These are phyloP conservation scores for Psittacula derbiana DNA, from an alignment of 2,797 vertebrate species.

Conservation along the genomic window DNA sequence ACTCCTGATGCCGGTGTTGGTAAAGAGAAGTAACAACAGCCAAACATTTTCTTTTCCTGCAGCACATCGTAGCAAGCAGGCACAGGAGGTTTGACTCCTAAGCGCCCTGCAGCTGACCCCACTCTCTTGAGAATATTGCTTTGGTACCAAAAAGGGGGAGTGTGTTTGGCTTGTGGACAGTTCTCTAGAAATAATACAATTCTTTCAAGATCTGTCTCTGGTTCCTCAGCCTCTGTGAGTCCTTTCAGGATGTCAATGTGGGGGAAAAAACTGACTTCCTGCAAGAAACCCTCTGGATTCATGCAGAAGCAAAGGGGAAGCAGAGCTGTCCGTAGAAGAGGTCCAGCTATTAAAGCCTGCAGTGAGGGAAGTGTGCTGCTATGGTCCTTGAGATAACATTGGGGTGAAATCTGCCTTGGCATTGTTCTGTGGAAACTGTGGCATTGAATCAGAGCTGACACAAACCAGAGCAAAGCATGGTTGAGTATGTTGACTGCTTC, in stretches of 20 bases:
- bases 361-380: neutral
- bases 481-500: neutral
- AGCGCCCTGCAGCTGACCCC: neutral
- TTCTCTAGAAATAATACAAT: neutral
- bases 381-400: rapidly evolving
- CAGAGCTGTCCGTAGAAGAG: neutral
- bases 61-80: neutral
- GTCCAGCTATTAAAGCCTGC: rapidly evolving
- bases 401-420: neutral
- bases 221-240: neutral
- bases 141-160: neutral
- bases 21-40: neutral
- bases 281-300: neutral
- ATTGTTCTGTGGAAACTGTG: neutral
- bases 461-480: neutral
- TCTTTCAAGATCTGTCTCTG: neutral
- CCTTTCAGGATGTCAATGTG: neutral
- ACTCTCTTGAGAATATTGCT: neutral
- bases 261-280: neutral
- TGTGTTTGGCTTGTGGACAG: neutral
- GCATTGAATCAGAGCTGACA: neutral
- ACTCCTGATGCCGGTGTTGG: neutral
- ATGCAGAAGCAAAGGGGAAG: neutral
- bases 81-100: neutral
- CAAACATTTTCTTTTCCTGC: neutral